These are phyloP conservation scores for Fragum fragum DNA, from an alignment of 2,888 invertebrate genomes.

Conservation along the genomic window DNA sequence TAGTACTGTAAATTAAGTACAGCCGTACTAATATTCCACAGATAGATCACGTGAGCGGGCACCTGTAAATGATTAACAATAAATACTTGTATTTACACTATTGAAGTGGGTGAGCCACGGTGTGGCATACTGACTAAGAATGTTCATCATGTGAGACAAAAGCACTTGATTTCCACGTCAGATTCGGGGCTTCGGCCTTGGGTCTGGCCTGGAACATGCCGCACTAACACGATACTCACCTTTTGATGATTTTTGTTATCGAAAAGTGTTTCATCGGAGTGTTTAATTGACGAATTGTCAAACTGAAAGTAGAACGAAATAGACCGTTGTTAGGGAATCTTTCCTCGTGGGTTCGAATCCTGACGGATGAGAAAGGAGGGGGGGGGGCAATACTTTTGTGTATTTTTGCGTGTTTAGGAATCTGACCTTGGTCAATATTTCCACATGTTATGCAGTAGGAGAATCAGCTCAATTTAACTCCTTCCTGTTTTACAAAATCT, in stretches of 20 bases:
- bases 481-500: too few species aligned
- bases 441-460: too few species aligned
- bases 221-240: constrained; percentile 18
- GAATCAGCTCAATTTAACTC: too few species aligned
- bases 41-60: constrained; percentile 5
- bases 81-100: neutral
- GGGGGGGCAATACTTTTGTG: too few species aligned
- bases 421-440: too few species aligned
- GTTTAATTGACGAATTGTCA: neutral
- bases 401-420: too few species aligned
- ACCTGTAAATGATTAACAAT: neutral
- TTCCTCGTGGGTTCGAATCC: neutral
- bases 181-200: neutral
- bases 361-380: too few species aligned
- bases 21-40: neutral
- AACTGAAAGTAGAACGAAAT: neutral
- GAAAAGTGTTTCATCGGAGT: too few species aligned
- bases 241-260: neutral
- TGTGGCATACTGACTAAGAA: neutral
- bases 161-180: constrained; percentile 20
- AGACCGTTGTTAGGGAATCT: neutral
- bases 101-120: constrained; percentile 10
- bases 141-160: constrained; percentile 20
- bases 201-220: constrained; percentile 9
- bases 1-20: neutral